Evolutionary conservation across 1,140 invertebrate species (phyloP), one percentile per base, ranked within the genome.

Genomic region (Anastatus disparis): DNA sequence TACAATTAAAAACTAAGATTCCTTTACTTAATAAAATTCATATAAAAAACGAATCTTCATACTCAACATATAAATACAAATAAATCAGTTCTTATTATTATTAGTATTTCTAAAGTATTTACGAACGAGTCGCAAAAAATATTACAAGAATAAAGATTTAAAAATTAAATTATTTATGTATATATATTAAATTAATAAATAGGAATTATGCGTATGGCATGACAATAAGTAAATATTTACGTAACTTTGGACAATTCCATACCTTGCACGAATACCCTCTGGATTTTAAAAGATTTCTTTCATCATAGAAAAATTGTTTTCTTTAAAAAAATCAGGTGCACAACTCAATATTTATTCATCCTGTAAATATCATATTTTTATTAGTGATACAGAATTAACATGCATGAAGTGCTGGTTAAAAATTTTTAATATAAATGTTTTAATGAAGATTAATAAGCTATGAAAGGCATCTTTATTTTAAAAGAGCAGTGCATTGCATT

Each of bases 221-320:
- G 65, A 71, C 62, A n/a, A n/a, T n/a, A 42, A 65, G 15, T 31
- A 48, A 71, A 65, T 65, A 71, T 61, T 71, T 22, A 65, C 35
- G 53, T 65, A 65, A 71, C 62, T 66, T 52, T 66, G 50, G 55
- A 71, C 44, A 66, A 71, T 71, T 71, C 70, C 70, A 65, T 65
- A 52, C 42, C 40, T 58, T 71, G 44, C 62, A 71, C 62, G 61
- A 71, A 53, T 66, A 71, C 31, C 55, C 62, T 42, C 55, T 44
- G 29, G 26, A 53, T n/a, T 48, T n/a, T 58, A 70, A 70, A 64
- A 65, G 48, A 58, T 63, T 27, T 70, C 55, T 56, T 9, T 35
- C 50, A 15, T 22, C 20, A 15, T 65, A 70, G 2, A 63, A 56
- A 64, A 64, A 58, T 64, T 22, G 27, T 64, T 22, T 42, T 38